Percentiles rank a stretch among this genome's conserved stretches.
Conservation (phyloP, 2,888 invertebrate genomes). For the Leucophenga montana region DNA sequence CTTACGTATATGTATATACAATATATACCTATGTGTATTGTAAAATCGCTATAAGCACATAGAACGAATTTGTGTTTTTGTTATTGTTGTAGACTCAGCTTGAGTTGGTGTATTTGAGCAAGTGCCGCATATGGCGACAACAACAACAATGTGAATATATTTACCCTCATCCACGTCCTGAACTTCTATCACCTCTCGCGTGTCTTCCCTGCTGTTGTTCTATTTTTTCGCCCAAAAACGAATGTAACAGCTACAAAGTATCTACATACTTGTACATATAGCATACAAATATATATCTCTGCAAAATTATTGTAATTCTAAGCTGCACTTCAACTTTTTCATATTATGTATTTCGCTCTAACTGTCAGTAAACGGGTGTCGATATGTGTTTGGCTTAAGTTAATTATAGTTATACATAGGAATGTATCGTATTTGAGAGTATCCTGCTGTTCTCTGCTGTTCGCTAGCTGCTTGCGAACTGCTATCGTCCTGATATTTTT, state of each 20-base stretch:
- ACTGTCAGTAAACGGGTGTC: slow-evolving; percentile 14
- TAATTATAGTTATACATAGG: slow-evolving; percentile 52
- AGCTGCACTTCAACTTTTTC: not conserved
- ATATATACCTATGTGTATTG: too few relatives aligned
- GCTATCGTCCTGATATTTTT: not conserved
- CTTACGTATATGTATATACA: not conserved
- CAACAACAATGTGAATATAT: not conserved
- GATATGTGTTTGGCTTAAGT: slow-evolving; percentile 59
- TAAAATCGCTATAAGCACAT: too few relatives aligned
- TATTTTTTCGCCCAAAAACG: slow-evolving; percentile 6
- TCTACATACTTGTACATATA: not conserved
- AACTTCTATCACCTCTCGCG: not conserved
- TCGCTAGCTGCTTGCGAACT: not conserved
- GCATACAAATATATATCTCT: slow-evolving; percentile 18
- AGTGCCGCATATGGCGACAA: slow-evolving; percentile 21
- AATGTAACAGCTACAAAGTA: not conserved
- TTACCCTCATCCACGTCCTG: not conserved
- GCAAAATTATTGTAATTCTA: slow-evolving; percentile 15
- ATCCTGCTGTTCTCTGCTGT: not conserved
- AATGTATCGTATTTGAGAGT: not conserved
- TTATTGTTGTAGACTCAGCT: not conserved
- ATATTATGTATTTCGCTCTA: not conserved
- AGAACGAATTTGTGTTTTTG: not conserved
- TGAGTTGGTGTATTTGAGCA: slow-evolving; percentile 13
- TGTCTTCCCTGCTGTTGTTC: not conserved